phyloP scores from a whole-genome alignment of 2,888 invertebrate genomes.

The Alloscopus bannaensis region DNA sequence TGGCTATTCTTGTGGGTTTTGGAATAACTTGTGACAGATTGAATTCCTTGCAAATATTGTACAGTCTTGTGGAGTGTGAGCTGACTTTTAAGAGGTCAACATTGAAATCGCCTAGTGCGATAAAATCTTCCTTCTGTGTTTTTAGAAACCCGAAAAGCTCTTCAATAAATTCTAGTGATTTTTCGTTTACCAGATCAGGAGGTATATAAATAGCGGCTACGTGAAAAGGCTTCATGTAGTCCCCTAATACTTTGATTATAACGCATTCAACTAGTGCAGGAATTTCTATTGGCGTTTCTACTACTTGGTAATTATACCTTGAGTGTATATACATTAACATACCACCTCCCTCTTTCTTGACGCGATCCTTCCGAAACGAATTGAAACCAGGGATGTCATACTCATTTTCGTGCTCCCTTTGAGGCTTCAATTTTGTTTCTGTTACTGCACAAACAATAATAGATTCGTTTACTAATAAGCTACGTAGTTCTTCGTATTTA shows the following conservation, averaged over 20 bases:
- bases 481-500: conserved; percentile 19
- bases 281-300: background rate
- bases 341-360: conserved; percentile 4
- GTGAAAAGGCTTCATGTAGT: background rate
- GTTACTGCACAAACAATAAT: background rate
- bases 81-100: background rate
- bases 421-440: conserved; percentile 1
- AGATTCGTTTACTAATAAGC: background rate
- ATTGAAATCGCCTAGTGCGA: conserved; percentile 27
- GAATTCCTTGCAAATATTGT: background rate
- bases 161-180: background rate
- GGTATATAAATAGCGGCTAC: background rate
- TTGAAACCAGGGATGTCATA: background rate
- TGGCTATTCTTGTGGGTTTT: conserved; percentile 2
- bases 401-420: background rate
- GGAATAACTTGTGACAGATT: background rate
- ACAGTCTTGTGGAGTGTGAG: background rate
- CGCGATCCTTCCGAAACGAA: background rate
- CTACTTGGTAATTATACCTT: background rate
- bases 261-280: conserved; percentile 5
- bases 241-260: background rate
- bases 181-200: background rate
- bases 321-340: conserved; percentile 1
- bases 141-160: background rate
- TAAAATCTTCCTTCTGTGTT: background rate